These are phyloP conservation scores for Hephaestus fuliginosus DNA, from an alignment of 2,797 vertebrate species.

Conservation along the genomic window DNA sequence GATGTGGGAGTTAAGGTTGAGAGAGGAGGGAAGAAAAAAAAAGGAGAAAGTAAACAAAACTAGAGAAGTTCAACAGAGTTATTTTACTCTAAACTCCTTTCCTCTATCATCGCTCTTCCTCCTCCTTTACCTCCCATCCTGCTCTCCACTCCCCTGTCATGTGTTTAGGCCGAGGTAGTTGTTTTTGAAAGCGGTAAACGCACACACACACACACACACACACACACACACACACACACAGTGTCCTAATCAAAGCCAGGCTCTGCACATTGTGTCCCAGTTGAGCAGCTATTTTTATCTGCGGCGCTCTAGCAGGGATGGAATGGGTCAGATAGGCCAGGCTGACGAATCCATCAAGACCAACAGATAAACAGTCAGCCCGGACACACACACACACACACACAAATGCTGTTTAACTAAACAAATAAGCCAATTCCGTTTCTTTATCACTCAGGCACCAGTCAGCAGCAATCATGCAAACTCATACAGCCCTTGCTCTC, in stretches of 20 bases:
- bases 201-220: conserved; percentile 23
- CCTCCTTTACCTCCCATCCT: conserved; percentile 38
- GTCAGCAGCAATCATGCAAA: conserved; percentile 9
- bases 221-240: conserved; percentile 33
- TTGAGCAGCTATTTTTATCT: conserved; percentile 81
- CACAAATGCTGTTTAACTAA: conserved; percentile 15
- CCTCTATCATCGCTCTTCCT: conserved; percentile 13
- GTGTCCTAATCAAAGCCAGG: conserved; percentile 81
- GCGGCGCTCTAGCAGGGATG: conserved; percentile 66
- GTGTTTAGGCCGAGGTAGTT: conserved; percentile 66
- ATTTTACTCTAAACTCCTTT: conserved; percentile 20
- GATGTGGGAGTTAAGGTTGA: not conserved
- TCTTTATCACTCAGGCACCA: conserved; percentile 15
- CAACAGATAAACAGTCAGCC: conserved; percentile 60
- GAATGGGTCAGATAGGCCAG: conserved; percentile 74
- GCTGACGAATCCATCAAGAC: conserved; percentile 73
- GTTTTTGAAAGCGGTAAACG: conserved; percentile 52
- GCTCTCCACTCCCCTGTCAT: conserved; percentile 40
- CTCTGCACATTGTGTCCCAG: conserved; percentile 82
- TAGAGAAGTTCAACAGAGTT: conserved; percentile 14
- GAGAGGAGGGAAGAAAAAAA: not conserved
- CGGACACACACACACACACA: conserved; percentile 15
- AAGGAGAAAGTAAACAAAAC: conserved; percentile 19
- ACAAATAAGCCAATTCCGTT: conserved; percentile 31
- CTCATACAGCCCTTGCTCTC: not conserved